Evolutionary conservation across 2,797 vertebrate species (phyloP).

Genomic region (Megaceryle alcyon): DNA sequence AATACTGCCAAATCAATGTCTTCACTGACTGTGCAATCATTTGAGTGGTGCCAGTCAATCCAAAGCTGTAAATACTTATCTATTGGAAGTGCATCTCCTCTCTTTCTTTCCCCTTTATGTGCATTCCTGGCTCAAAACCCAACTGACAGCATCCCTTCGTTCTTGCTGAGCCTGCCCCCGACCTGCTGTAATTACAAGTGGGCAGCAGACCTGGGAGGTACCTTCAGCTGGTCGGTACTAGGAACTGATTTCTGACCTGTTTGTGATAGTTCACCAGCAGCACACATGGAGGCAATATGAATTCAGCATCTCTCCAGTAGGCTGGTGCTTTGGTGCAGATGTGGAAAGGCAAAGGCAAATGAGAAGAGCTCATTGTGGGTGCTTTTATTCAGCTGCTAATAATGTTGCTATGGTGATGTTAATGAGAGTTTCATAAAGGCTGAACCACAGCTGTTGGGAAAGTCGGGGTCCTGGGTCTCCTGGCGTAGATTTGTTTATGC

Average conservation of each 20-base stretch:
- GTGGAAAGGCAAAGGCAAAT: neutral
- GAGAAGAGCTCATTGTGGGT: neutral
- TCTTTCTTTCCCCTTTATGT: neutral
- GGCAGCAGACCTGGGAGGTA: accelerated
- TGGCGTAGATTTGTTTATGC: neutral
- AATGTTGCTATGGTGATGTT: conserved; percentile 46
- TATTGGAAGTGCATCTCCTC: neutral
- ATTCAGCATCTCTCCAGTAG: neutral
- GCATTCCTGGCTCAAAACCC: neutral
- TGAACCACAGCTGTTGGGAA: neutral
- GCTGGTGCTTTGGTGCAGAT: neutral
- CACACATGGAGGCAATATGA: accelerated
- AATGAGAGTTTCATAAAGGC: neutral
- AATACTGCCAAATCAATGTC: neutral
- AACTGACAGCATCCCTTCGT: neutral
- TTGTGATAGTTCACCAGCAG: neutral
- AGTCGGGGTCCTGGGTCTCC: neutral
- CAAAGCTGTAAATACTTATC: neutral
- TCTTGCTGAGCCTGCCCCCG: neutral
- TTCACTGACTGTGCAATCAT: neutral
- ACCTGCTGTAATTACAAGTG: neutral
- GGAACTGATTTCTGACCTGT: neutral
- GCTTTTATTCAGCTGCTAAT: conserved; percentile 13
- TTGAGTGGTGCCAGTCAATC: neutral
- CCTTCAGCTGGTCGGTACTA: neutral